A percentile compares a stretch with the other conserved stretches of the same genome.
These are phyloP conservation scores for Phortica okadai DNA, from an alignment of 2,888 invertebrate species.

Conservation along the genomic window DNA sequence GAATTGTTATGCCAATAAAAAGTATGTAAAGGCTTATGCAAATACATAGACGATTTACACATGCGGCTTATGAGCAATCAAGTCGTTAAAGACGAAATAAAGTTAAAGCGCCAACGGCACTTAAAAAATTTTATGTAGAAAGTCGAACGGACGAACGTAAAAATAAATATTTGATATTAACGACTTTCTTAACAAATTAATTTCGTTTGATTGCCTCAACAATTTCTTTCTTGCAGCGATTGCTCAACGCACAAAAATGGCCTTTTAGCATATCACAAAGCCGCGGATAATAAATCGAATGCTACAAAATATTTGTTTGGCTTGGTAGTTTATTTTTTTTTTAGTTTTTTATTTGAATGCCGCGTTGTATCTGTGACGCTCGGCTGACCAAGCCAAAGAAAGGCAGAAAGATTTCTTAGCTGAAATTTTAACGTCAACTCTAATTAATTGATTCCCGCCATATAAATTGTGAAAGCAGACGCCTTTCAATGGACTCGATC, in stretches of 20 bases:
- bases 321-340: slow-evolving; percentile 11
- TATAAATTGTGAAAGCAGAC: slow-evolving; percentile 70
- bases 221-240: not conserved
- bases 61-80: not conserved
- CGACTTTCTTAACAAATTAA: slow-evolving; percentile 64
- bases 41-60: not conserved
- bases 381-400: slow-evolving; percentile 5
- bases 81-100: slow-evolving; percentile 14
- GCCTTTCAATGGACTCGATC: slow-evolving; percentile 62
- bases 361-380: not conserved
- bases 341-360: not conserved
- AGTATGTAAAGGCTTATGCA: not conserved
- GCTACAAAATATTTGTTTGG: not conserved
- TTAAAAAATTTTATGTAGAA: slow-evolving; percentile 48
- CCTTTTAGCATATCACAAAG: slow-evolving; percentile 33
- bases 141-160: slow-evolving; percentile 49
- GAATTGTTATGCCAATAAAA: slow-evolving; percentile 17
- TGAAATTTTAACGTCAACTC: slow-evolving; percentile 51
- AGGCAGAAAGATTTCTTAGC: not conserved
- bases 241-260: not conserved
- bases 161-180: slow-evolving; percentile 47
- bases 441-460: slow-evolving; percentile 67
- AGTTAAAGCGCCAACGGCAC: slow-evolving; percentile 24
- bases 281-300: slow-evolving; percentile 45
- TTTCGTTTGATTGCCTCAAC: slow-evolving; percentile 42